A percentile compares a stretch with the other conserved stretches of the same genome.
Evolutionary conservation across 2,113 vertebrate species (phyloP).

Genomic region (Orycteropus afer): DNA sequence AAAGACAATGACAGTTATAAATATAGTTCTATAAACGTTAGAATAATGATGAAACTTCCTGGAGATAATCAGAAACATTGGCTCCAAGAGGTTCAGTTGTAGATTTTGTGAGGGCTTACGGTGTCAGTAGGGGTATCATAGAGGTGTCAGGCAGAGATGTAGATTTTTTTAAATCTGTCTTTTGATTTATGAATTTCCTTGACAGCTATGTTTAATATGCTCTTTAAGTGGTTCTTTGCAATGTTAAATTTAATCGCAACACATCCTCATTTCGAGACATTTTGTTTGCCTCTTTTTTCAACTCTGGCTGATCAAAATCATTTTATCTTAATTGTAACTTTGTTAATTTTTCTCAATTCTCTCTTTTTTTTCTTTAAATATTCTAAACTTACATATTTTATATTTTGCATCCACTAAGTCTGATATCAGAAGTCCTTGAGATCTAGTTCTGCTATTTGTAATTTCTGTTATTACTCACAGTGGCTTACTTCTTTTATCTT

Average conservation of each 20-base stretch:
- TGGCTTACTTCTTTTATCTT: neutral
- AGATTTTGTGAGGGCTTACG: neutral
- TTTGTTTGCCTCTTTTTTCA: neutral
- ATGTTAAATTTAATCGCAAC: too few relatives aligned
- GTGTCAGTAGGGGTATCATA: neutral
- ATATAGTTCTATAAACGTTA: neutral
- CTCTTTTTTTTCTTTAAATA: neutral
- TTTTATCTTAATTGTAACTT: neutral
- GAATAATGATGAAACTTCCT: conserved; percentile 29
- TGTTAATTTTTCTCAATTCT: neutral
- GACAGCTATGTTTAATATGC: too few relatives aligned
- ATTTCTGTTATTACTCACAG: neutral
- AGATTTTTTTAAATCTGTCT: too few relatives aligned
- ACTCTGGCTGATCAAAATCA: neutral
- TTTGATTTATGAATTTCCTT: too few relatives aligned
- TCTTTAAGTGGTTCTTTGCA: too few relatives aligned
- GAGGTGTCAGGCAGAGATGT: too few relatives aligned
- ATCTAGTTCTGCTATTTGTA: neutral
- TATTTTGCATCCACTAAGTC: neutral
- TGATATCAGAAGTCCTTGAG: neutral
- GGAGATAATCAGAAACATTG: conserved; percentile 8
- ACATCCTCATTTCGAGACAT: too few relatives aligned
- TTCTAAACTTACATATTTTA: neutral
- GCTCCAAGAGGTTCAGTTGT: neutral
- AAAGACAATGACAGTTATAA: conserved; percentile 20